A percentile compares a stretch with the other conserved stretches of the same genome.
Conservation (phyloP, 2,888 invertebrate species). For the Cepaea hortensis region DNA sequence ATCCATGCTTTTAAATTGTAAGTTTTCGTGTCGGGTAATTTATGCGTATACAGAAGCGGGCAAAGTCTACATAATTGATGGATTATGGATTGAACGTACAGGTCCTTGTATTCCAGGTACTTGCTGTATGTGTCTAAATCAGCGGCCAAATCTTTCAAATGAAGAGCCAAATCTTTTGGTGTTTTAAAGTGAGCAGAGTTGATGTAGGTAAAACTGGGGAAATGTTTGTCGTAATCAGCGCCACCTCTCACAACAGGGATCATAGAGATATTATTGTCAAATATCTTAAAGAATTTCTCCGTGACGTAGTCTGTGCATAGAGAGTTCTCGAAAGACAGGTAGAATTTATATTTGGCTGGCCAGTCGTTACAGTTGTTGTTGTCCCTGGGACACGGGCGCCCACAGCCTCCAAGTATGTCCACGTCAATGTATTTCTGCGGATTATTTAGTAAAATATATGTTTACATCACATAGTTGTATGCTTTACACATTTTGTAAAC, state of each 20-base stretch:
- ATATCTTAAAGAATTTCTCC: constrained; percentile 44
- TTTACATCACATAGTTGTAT: too few species aligned
- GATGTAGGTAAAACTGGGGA: constrained; percentile 36
- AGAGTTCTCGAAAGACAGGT: constrained; percentile 48
- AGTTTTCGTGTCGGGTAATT: not conserved
- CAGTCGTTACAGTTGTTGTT: not conserved
- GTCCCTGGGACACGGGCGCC: not conserved
- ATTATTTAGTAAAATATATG: not conserved
- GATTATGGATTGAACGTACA: not conserved
- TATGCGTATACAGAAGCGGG: not conserved
- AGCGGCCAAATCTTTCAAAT: constrained; percentile 39
- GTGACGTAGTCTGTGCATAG: constrained; percentile 45
- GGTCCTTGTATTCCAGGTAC: constrained; percentile 42
- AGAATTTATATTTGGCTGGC: constrained; percentile 34
- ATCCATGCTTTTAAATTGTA: constrained; percentile 22
- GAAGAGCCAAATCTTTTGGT: constrained; percentile 42
- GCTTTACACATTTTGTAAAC: too few species aligned
- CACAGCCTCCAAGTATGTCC: constrained; percentile 35
- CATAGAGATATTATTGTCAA: not conserved
- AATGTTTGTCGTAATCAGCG: constrained; percentile 24
- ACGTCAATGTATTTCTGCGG: constrained; percentile 39
- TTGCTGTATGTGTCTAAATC: constrained; percentile 40
- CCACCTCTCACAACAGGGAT: constrained; percentile 37
- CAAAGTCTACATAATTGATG: not conserved
- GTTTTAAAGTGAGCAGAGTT: constrained; percentile 45